A percentile compares a stretch with the other conserved stretches of the same genome.
Conservation (phyloP, 2,113 vertebrate species). For the Sclerurus mexicanus region DNA sequence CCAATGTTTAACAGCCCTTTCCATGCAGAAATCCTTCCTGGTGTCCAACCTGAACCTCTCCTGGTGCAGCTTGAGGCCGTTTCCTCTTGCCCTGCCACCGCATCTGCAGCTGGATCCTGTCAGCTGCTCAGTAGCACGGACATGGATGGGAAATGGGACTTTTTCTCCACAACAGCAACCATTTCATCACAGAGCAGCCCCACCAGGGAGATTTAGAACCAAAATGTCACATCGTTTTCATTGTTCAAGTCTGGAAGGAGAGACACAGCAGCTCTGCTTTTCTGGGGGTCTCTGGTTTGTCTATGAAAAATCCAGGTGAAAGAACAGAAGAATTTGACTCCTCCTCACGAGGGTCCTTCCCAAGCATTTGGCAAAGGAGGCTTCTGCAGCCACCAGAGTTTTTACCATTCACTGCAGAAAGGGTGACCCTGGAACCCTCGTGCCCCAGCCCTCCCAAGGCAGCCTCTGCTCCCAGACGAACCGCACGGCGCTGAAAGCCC, state of each 20-base stretch:
- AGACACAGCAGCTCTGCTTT: neutral
- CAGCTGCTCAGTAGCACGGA: neutral
- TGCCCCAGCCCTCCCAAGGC: neutral
- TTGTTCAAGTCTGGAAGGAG: neutral
- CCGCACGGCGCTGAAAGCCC: neutral
- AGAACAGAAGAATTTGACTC: neutral
- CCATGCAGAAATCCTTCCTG: neutral
- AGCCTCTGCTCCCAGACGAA: neutral
- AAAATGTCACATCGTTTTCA: neutral
- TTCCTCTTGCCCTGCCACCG: neutral
- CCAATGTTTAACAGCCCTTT: neutral
- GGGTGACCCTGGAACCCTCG: neutral
- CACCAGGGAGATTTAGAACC: neutral
- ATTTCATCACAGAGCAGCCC: neutral
- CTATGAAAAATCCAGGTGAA: neutral
- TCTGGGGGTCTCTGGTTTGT: neutral
- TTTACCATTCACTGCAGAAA: neutral
- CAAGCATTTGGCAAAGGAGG: neutral
- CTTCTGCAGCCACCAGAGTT: neutral
- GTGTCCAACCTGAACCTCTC: neutral
- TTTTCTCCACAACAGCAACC: neutral
- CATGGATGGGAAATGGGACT: neutral
- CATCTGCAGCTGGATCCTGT: neutral
- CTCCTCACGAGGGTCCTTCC: neutral
- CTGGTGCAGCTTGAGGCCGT: neutral